phyloP scores from a whole-genome alignment of 1,140 invertebrate species.

The Pemphigus obesinymphae region DNA sequence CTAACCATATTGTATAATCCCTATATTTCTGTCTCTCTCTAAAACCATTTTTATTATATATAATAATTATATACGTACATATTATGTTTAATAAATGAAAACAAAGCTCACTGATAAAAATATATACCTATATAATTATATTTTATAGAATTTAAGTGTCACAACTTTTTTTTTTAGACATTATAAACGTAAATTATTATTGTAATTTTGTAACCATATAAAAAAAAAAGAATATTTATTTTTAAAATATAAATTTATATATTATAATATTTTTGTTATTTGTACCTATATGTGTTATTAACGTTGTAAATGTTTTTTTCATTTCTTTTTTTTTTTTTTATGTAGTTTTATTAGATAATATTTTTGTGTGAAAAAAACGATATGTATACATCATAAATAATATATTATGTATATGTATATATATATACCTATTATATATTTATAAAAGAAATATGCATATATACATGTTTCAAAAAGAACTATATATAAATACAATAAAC shows the following conservation, averaged over 20 bases:
- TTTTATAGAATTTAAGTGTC: conserved; percentile 20
- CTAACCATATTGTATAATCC: too few relatives aligned
- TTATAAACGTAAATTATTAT: conserved; percentile 25
- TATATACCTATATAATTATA: background rate
- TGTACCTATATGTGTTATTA: conserved; percentile 28
- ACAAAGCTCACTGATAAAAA: conserved; percentile 26
- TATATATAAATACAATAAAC: conserved; percentile 31
- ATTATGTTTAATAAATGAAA: background rate
- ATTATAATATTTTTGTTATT: conserved; percentile 24
- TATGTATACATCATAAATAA: too few relatives aligned
- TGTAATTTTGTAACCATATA: conserved; percentile 30
- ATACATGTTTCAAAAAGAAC: background rate
- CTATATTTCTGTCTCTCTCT: background rate
- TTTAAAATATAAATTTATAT: conserved; percentile 20
- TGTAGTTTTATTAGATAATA: conserved; percentile 20
- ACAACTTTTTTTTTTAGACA: background rate
- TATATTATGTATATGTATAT: too few relatives aligned
- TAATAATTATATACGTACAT: background rate
- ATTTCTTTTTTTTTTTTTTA: background rate
- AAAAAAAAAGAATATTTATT: conserved; percentile 11
- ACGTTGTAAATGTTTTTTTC: conserved; percentile 24
- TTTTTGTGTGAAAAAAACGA: conserved; percentile 18
- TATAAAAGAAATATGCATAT: background rate
- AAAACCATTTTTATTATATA: background rate
- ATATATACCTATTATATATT: too few relatives aligned